These are phyloP conservation scores for Saiga tatarica DNA, from an alignment of 2,113 vertebrate genomes.

Conservation along the genomic window DNA sequence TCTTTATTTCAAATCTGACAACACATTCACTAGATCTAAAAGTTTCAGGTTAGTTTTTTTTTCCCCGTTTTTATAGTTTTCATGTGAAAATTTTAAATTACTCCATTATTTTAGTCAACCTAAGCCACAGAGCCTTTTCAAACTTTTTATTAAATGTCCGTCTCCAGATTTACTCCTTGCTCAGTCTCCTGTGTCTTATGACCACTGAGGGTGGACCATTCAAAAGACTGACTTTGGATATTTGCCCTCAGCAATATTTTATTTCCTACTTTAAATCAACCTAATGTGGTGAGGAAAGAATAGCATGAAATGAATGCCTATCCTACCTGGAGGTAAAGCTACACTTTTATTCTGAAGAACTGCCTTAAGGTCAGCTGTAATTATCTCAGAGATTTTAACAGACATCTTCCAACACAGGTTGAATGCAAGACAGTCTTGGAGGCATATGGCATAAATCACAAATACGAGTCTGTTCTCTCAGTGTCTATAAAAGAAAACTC, in stretches of 20 bases:
- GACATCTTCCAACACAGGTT: neutral
- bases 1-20: neutral
- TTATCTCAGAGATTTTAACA: slow-evolving; percentile 32
- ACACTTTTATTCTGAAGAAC: slow-evolving; percentile 13
- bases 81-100: neutral
- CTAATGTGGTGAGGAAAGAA: slow-evolving; percentile 57
- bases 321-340: slow-evolving; percentile 9
- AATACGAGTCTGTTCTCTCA: neutral
- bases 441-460: neutral
- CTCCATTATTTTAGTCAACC: neutral
- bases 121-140: neutral
- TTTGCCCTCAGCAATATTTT: slow-evolving; percentile 48
- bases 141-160: neutral
- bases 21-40: neutral
- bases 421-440: neutral
- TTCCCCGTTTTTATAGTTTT: neutral
- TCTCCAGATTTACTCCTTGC: neutral
- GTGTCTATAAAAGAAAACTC: neutral
- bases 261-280: slow-evolving; percentile 67
- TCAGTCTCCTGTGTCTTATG: slow-evolving; percentile 33
- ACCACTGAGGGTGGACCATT: neutral
- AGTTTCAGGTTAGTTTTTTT: neutral
- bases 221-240: slow-evolving; percentile 45
- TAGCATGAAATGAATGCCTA: slow-evolving; percentile 59
- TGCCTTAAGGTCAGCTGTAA: slow-evolving; percentile 22